Base-by-base conservation (phyloP, 2,888 invertebrate genomes). In the Caenorhabditis sp. region DNA sequence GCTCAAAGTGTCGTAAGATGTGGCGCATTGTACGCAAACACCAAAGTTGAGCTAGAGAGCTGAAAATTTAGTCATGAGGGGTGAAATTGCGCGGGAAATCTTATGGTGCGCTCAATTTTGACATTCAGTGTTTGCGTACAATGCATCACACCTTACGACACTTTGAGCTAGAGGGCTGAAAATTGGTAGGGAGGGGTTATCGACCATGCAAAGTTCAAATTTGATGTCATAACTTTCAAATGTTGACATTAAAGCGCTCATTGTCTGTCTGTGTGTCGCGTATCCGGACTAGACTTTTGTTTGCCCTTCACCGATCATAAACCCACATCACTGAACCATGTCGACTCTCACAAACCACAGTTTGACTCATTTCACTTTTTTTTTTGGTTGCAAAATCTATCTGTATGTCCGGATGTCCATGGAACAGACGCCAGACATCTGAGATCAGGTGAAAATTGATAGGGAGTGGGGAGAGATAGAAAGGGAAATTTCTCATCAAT, bases 341-440 rank as follows among this genome's bases (percentile, higher is more conserved):
- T 38, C 38, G 12, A 38, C 38, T 12, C 38, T 2, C 12, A 38
- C 38, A 38, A 38, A 38, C 38, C 38, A 38, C 38, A 38, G 10
- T 38, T 38, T 38, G 38, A 38, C 38, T 38, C 38, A 38, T 38
- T 38, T 2, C 38, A 38, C 12, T 38, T 38, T 38, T 38, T 38
- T 38, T 12, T 5, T 38, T 38, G 6, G 12, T 38, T 38, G 38
- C 6, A 38, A 38, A 2, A 10, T 38, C 12, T 2, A 2, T 38
- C 38, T 38, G 38, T 38, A 12, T 38, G 6, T 38, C 12, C 38
- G 12, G 38, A 38, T 38, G 38, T 38, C 38, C 38, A 38, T 12
- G 12, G 24, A 54, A 54, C 54, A 54, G 54, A 24, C 22, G 54
- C 24, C 54, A 54, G 54, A 54, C 54, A 54, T 54, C 54, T 54